Evolutionary conservation across 2,888 invertebrate genomes (phyloP).

Genomic region (Silvanus unidentatus): DNA sequence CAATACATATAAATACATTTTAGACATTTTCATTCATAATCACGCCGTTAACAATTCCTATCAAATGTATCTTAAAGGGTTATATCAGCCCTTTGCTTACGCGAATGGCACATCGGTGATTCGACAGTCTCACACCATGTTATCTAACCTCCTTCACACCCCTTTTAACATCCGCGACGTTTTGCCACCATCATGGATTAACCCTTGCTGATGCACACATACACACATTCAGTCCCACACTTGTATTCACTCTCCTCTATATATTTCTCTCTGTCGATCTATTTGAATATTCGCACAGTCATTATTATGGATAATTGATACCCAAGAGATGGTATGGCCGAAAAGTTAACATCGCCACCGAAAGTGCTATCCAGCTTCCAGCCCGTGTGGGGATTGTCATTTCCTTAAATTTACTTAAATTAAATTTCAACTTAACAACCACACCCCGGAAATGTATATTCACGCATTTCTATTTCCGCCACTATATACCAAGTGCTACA

Average conservation of each 20-base stretch:
- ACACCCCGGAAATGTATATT: conserved; percentile 10
- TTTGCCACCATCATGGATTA: conserved; percentile 36
- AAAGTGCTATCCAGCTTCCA: conserved; percentile 1
- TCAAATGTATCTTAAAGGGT: conserved; percentile 40
- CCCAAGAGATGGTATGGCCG: conserved; percentile 18
- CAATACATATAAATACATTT: too few species aligned
- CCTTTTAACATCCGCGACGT: conserved; percentile 13
- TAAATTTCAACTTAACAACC: conserved; percentile 9
- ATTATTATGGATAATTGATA: conserved; percentile 29
- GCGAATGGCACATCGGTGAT: conserved; percentile 41
- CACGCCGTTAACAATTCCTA: conserved; percentile 44
- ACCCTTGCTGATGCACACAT: conserved; percentile 29
- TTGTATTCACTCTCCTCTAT: too few species aligned
- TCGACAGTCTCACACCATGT: conserved; percentile 41
- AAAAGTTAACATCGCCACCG: conserved; percentile 19
- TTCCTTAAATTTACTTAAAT: conserved; percentile 11
- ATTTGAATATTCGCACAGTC: conserved; percentile 21
- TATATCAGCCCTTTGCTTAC: conserved; percentile 37
- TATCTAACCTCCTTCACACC: conserved; percentile 37
- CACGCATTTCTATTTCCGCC: conserved; percentile 9
- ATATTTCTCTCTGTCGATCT: conserved; percentile 5
- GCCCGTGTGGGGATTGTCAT: conserved; percentile 9
- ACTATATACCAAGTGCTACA: background rate
- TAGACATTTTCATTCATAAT: conserved; percentile 43
- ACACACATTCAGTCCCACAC: background rate